Conservation (phyloP, 2,113 vertebrate species). For the Engystomops pustulosus region DNA sequence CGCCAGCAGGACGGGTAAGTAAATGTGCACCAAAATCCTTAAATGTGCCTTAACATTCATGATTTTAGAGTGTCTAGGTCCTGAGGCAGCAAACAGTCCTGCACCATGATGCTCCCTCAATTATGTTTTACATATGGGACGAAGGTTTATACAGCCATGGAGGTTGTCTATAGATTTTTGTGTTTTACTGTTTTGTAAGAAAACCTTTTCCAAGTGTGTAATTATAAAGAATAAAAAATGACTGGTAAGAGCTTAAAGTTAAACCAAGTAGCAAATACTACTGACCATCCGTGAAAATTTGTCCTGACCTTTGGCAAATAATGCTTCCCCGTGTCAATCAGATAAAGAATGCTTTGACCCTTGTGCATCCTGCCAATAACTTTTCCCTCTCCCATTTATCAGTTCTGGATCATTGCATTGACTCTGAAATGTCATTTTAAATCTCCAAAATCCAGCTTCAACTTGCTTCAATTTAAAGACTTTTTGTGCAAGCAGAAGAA, state of each 20-base stretch:
- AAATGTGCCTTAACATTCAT: no score
- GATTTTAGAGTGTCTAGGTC: no score
- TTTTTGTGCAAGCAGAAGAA: not conserved
- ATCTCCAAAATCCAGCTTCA: not conserved
- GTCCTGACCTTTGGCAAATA: conserved; percentile 9
- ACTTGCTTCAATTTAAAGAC: not conserved
- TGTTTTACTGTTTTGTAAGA: not conserved
- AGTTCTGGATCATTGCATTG: conserved; percentile 22
- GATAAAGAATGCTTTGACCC: conserved; percentile 23
- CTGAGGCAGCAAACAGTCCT: no score
- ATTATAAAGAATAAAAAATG: not conserved
- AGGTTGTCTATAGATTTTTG: no score
- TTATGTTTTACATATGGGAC: no score
- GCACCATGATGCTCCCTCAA: no score
- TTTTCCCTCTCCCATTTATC: conserved; percentile 33
- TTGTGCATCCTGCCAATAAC: conserved; percentile 8
- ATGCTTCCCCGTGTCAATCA: conserved; percentile 28
- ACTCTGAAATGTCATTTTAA: conserved; percentile 16
- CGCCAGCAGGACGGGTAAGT: no score
- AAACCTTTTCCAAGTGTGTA: not conserved
- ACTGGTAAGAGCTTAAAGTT: not conserved
- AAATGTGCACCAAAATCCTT: no score
- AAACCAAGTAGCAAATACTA: not conserved
- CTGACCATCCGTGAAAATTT: conserved; percentile 20
- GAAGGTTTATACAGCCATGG: no score